Evolutionary conservation across 2,888 invertebrate species (phyloP).

Genomic region (Hololepta plana): DNA sequence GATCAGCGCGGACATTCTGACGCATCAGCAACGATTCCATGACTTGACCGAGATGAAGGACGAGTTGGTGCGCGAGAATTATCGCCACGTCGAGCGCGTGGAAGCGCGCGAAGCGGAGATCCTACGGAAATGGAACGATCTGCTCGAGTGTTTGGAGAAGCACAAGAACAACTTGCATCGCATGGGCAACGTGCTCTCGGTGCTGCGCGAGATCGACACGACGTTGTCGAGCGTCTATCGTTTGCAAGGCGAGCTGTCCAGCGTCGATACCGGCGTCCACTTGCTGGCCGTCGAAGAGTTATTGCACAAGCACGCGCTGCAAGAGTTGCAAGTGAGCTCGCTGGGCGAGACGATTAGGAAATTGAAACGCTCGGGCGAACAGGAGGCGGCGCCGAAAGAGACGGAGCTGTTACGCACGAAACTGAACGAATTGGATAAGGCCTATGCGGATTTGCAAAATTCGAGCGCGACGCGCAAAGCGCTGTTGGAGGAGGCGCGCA

Average conservation of each 20-base stretch:
- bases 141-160: slow-evolving; percentile 69
- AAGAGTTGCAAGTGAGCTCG: slow-evolving; percentile 80
- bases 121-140: slow-evolving; percentile 52
- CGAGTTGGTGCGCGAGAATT: slow-evolving; percentile 79
- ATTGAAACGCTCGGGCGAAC: slow-evolving; percentile 46
- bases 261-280: slow-evolving; percentile 85
- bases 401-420: slow-evolving; percentile 48
- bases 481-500: slow-evolving; percentile 78
- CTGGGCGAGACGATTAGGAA: slow-evolving; percentile 71
- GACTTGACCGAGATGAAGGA: slow-evolving; percentile 86
- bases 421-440: slow-evolving; percentile 55
- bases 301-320: slow-evolving; percentile 81
- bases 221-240: slow-evolving; percentile 68
- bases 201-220: slow-evolving; percentile 83
- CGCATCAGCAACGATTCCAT: slow-evolving; percentile 83
- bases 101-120: slow-evolving; percentile 32
- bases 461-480: slow-evolving; percentile 62
- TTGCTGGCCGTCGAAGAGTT: slow-evolving; percentile 87
- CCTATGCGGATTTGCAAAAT: slow-evolving; percentile 43
- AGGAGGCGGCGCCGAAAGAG: slow-evolving; percentile 27
- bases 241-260: slow-evolving; percentile 55
- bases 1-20: slow-evolving; percentile 89
- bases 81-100: slow-evolving; percentile 76
- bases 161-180: slow-evolving; percentile 59
- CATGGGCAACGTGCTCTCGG: slow-evolving; percentile 70